phyloP scores from a whole-genome alignment of 2,797 vertebrate species.

The Peromyscus eremicus region DNA sequence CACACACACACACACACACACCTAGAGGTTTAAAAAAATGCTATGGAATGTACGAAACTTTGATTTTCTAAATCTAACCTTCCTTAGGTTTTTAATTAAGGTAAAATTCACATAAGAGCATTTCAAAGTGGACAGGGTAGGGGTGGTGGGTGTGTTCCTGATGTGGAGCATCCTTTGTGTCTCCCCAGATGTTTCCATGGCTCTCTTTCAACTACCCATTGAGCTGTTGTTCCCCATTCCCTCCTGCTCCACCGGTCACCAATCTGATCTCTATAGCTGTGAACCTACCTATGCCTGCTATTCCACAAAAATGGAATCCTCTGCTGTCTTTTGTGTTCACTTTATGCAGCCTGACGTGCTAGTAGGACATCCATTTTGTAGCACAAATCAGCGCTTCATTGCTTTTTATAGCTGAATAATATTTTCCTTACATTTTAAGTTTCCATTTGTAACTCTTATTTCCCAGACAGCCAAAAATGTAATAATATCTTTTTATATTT shows the following conservation, averaged over 20 bases:
- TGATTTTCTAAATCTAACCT: conserved; percentile 17
- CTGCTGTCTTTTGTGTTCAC: neutral
- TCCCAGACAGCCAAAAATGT: conserved; percentile 13
- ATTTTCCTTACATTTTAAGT: conserved; percentile 20
- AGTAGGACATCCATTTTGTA: neutral
- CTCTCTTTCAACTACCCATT: too few species aligned
- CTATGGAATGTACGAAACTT: neutral
- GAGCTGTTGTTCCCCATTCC: neutral
- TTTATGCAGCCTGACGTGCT: neutral
- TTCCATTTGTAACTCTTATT: conserved; percentile 17
- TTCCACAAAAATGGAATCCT: neutral
- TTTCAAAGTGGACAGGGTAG: neutral
- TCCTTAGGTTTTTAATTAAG: conserved; percentile 12
- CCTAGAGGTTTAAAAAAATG: neutral
- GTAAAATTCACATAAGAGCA: neutral
- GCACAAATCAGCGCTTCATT: neutral
- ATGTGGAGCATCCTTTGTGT: neutral
- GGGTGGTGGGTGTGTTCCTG: neutral
- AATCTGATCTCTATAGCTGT: neutral
- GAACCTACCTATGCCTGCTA: neutral
- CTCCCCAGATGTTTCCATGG: neutral
- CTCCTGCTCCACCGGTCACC: neutral
- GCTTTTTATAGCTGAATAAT: neutral
- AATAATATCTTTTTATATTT: neutral
- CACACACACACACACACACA: neutral